Conservation (phyloP, 1,140 invertebrate species). For the Coptotermes formosanus region DNA sequence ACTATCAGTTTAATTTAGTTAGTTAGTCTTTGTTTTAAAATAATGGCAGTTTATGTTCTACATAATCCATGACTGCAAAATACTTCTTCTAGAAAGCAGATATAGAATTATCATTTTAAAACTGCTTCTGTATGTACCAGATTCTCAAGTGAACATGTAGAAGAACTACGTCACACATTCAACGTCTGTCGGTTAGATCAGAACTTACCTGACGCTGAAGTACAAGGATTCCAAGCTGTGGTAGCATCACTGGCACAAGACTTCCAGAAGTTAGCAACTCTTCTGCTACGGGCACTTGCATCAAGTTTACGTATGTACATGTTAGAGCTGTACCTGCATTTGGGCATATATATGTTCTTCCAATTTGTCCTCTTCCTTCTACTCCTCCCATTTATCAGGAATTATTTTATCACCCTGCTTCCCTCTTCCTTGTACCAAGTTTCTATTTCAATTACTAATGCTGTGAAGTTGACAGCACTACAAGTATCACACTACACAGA, state of each 20-base stretch:
- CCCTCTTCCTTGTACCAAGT: background rate
- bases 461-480: too few relatives aligned
- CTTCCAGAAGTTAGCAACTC: slow-evolving; percentile 63
- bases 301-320: slow-evolving; percentile 54
- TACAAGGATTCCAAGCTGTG: slow-evolving; percentile 62
- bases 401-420: background rate
- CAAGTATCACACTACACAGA: too few relatives aligned
- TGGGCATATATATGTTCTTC: too few relatives aligned
- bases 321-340: background rate
- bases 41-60: too few relatives aligned
- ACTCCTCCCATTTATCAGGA: background rate
- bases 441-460: too few relatives aligned
- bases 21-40: too few relatives aligned
- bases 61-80: too few relatives aligned
- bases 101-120: too few relatives aligned
- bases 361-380: background rate
- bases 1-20: too few relatives aligned
- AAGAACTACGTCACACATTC: slow-evolving; percentile 64
- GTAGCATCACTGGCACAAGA: slow-evolving; percentile 62
- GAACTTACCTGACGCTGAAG: slow-evolving; percentile 61
- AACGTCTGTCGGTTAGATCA: slow-evolving; percentile 61
- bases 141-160: slow-evolving; percentile 27
- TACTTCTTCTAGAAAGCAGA: too few relatives aligned
- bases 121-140: background rate
- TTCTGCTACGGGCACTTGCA: slow-evolving; percentile 63